Conservation (phyloP, 2,113 vertebrate species). For the Mustelus asterias region DNA sequence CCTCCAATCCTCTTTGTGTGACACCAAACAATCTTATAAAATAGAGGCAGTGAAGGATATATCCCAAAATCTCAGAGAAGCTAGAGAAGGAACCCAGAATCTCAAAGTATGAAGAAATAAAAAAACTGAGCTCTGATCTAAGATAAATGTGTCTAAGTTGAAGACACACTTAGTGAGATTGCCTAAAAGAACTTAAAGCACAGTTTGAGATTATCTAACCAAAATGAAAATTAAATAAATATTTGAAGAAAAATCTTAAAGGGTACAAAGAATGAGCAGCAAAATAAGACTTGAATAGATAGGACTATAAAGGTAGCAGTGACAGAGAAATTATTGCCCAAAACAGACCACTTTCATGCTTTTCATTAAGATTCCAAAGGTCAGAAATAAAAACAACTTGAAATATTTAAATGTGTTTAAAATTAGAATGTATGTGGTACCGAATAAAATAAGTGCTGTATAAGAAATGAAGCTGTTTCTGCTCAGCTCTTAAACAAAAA, state of each 20-base stretch:
- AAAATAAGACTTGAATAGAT: background rate
- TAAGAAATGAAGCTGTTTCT: background rate
- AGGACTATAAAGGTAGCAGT: background rate
- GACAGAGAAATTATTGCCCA: background rate
- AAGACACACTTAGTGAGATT: no score
- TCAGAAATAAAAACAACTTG: background rate
- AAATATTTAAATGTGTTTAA: no score
- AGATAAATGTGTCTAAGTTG: no score
- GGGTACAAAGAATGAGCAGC: background rate
- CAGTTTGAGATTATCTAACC: no score
- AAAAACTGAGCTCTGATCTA: no score
- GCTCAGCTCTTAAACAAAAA: background rate
- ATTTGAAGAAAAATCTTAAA: background rate
- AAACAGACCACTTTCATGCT: background rate
- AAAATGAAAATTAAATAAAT: background rate
- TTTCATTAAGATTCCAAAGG: background rate
- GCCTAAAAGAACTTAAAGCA: no score
- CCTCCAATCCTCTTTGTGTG: no score
- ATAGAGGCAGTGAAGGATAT: no score
- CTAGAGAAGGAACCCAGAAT: no score
- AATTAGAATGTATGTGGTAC: background rate
- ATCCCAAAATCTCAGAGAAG: no score
- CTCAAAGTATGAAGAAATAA: no score
- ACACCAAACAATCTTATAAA: no score
- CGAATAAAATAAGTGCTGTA: background rate